Evolutionary conservation across 2,797 vertebrate genomes (phyloP).

Genomic region (Parambassis ranga): DNA sequence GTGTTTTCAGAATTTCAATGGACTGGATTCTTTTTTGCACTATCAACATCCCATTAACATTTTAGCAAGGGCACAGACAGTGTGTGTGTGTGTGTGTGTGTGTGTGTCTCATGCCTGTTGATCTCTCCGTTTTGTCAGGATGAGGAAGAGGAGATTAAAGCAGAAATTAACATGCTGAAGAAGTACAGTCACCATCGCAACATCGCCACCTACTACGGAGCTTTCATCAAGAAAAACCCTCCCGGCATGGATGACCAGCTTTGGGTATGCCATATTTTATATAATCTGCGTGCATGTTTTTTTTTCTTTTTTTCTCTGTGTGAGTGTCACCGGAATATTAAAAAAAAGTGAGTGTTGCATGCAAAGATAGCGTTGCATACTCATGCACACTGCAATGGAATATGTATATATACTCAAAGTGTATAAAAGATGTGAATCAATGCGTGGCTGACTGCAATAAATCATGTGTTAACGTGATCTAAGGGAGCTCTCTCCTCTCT

Average conservation of each 20-base stretch:
- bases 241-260: conserved; percentile 94
- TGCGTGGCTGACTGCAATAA: conserved; percentile 31
- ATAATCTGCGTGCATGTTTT: conserved; percentile 17
- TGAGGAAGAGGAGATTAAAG: conserved; percentile 96
- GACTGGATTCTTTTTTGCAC: conserved; percentile 3
- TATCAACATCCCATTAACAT: background rate
- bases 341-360: too few species aligned
- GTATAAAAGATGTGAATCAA: conserved; percentile 29
- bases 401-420: conserved; percentile 9
- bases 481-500: conserved; percentile 41
- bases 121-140: conserved; percentile 75
- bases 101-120: conserved; percentile 23
- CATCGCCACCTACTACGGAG: conserved; percentile 96
- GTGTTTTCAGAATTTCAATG: conserved; percentile 2
- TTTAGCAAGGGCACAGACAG: too few species aligned
- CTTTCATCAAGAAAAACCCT: conserved; percentile 95
- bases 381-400: background rate
- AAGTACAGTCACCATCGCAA: conserved; percentile 97
- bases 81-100: too few species aligned
- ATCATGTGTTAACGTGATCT: conserved; percentile 55
- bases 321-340: background rate
- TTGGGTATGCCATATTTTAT: conserved; percentile 77
- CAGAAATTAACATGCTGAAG: conserved; percentile 98
- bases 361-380: too few species aligned
- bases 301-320: background rate